Percentiles rank a stretch among this genome's conserved stretches.
Conservation (phyloP, 2,797 vertebrate species). For the Poeciliopsis presidionis region DNA sequence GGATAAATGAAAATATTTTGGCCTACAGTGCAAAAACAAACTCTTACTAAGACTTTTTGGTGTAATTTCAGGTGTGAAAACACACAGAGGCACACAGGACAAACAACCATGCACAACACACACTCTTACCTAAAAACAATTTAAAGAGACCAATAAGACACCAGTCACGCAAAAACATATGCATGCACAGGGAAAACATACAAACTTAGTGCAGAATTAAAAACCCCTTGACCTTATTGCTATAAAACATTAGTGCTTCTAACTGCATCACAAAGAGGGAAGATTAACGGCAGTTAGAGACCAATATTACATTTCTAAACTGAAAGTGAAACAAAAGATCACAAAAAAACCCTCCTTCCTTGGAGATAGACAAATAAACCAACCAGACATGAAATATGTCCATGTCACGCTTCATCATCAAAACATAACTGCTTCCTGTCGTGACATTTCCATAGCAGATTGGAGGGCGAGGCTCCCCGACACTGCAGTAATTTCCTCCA, state of each 20-base stretch:
- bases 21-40: too few relatives aligned
- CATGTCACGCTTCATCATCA: constrained; percentile 57
- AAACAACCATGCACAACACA: background rate
- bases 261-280: background rate
- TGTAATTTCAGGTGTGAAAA: too few relatives aligned
- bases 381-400: constrained; percentile 38
- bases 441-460: constrained; percentile 75
- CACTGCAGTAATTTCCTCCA: constrained; percentile 62
- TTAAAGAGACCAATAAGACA: background rate
- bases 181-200: background rate
- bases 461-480: constrained; percentile 38
- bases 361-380: constrained; percentile 58
- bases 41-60: too few relatives aligned
- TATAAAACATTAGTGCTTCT: background rate
- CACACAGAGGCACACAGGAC: background rate
- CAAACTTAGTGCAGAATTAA: background rate
- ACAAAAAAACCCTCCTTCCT: constrained; percentile 35
- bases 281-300: background rate
- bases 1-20: too few relatives aligned
- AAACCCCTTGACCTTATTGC: background rate
- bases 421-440: constrained; percentile 61
- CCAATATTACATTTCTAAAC: constrained; percentile 10
- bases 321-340: constrained; percentile 41
- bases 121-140: background rate
- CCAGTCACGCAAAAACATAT: background rate